Evolutionary conservation across 1,140 invertebrate species (phyloP), one percentile per base, ranked within the genome.

Genomic region (Drosophila prosaltans): DNA sequence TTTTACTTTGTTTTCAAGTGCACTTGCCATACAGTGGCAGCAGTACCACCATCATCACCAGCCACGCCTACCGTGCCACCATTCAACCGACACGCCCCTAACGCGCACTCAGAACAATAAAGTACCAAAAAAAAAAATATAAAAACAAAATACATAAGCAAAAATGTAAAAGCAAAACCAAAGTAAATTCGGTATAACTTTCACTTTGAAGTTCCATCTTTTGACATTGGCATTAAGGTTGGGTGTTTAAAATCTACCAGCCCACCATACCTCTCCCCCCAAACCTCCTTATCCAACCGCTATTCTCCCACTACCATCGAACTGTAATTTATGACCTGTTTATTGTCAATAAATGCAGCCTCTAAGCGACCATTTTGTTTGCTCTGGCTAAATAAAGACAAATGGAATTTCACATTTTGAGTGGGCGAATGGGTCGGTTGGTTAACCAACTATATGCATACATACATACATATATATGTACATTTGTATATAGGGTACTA

Each of bases 291-390:
- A 40, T 11, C 5, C 9, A 9, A 4, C 26, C 36, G 28, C 28
- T n/a, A 61, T 32, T 7, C 39, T 32, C 32, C 60, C 16, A 43
- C 48, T 40, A 30, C 55, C 61, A 57, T 77, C 60, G 67, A 64
- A 74, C 59, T 60, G 72, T 82, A 82, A 86, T 86, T 86, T 86
- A 86, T 86, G 79, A 71, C 79, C 83, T 86, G 84, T 86, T 86
- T 86, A 86, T 86, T 82, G 82, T 88, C 82, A 88, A 86, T 86
- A 86, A 86, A 86, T 86, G 83, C 82, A 88, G 82, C 82, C 82
- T 86, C 82, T 65, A 68, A 86, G 83, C 83, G 81, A 81, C 82
- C 82, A 88, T 86, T 86, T 84, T 76, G 69, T 73, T 79, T 72
- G 66, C 55, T 62, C 74, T 26, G 82, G 65, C 82, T 74, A 86